Percentiles rank a stretch among this genome's conserved stretches.
phyloP scores from a whole-genome alignment of 2,797 vertebrate genomes.

The Sphaeramia orbicularis region DNA sequence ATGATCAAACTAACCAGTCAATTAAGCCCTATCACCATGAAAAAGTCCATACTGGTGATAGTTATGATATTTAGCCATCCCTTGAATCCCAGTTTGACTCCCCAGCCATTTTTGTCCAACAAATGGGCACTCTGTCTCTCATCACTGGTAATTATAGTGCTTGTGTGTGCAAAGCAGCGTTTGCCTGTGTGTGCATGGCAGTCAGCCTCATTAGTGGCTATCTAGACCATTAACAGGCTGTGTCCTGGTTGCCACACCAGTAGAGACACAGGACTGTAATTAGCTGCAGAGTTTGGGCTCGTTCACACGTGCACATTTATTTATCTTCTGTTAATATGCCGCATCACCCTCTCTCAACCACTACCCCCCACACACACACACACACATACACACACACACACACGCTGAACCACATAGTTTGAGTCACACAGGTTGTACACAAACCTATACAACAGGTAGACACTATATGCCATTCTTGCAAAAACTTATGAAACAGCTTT shows the following conservation, averaged over 20 bases:
- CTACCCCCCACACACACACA: too few relatives aligned
- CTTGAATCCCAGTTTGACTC: slow-evolving; percentile 52
- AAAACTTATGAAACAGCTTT: too few relatives aligned
- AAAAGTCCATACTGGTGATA: slow-evolving; percentile 19
- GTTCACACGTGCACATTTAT: slow-evolving; percentile 43
- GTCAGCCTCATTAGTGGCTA: slow-evolving; percentile 69
- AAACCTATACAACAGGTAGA: slow-evolving; percentile 47
- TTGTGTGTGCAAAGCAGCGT: slow-evolving; percentile 2
- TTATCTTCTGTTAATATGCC: slow-evolving; percentile 48
- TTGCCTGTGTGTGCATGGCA: slow-evolving; percentile 27
- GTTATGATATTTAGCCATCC: slow-evolving; percentile 55
- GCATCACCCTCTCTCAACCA: slow-evolving; percentile 26
- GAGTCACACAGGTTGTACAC: slow-evolving; percentile 47
- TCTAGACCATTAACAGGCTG: slow-evolving; percentile 68
- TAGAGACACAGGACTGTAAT: slow-evolving; percentile 58
- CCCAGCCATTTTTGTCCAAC: slow-evolving; percentile 36
- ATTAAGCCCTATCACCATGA: slow-evolving; percentile 45
- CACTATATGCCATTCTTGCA: slow-evolving; percentile 41
- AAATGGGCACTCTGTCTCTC: slow-evolving; percentile 59
- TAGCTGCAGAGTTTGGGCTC: slow-evolving; percentile 52
- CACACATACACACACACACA: too few relatives aligned
- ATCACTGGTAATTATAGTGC: slow-evolving; percentile 55
- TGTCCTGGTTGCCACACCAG: slow-evolving; percentile 53
- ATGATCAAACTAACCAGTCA: slow-evolving; percentile 42
- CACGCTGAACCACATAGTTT: slow-evolving; percentile 42